These are phyloP conservation scores for Apostichopus parvimensis DNA, from an alignment of 35 echinoderm and acorn worm genomes.

Conservation along the genomic window DNA sequence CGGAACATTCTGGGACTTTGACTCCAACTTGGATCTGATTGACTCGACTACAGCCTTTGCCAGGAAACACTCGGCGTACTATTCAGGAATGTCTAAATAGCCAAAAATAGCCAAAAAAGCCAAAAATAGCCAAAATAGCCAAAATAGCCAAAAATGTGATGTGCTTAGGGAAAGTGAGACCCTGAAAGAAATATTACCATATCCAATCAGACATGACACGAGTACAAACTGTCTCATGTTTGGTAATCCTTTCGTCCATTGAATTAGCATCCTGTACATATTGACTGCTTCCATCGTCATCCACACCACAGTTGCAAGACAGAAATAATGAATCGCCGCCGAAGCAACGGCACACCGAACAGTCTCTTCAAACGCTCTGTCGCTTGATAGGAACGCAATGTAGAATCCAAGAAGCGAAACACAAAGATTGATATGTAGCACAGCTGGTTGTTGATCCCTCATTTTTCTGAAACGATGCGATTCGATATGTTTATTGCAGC, in stretches of 20 bases:
- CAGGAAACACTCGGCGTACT: no score
- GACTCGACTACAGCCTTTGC: no score
- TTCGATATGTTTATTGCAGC: neutral
- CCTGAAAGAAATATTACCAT: neutral
- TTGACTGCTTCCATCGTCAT: conserved; percentile 4
- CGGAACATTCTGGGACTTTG: no score
- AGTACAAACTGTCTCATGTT: neutral
- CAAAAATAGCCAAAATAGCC: no score
- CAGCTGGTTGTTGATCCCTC: neutral
- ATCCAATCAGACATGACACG: conserved; percentile 7
- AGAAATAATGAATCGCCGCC: neutral
- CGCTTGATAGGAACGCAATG: neutral
- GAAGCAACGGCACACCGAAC: neutral
- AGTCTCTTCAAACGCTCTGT: neutral
- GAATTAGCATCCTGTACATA: neutral
- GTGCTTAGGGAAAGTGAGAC: no score
- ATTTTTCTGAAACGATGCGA: neutral
- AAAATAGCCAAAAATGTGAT: no score
- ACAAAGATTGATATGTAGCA: conserved; percentile 6
- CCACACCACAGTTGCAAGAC: conserved; percentile 17
- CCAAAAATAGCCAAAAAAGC: no score
- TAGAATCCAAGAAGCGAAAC: conserved; percentile 31
- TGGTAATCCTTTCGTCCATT: neutral
- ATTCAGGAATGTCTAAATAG: no score
- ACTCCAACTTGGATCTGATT: no score